A percentile compares a stretch with the other conserved stretches of the same genome.
These are phyloP conservation scores for Drosophila anceps DNA, from an alignment of 2,888 invertebrate species.

Conservation along the genomic window DNA sequence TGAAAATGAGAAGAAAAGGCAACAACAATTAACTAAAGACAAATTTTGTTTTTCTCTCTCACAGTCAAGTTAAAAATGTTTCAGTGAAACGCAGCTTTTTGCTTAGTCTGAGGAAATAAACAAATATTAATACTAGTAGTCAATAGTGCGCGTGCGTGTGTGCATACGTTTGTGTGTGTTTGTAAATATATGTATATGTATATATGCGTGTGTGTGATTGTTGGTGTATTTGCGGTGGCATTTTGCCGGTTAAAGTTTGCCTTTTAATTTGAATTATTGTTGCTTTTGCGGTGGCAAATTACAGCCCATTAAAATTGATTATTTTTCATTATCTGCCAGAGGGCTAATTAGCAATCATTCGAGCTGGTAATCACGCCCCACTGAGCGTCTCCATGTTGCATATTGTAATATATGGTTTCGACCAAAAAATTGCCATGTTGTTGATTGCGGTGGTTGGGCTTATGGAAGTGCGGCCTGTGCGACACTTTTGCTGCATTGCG, in stretches of 20 bases:
- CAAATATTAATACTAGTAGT: conserved; percentile 36
- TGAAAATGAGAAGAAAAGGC: conserved; percentile 27
- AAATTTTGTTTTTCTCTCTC: conserved; percentile 24
- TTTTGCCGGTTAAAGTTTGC: conserved; percentile 62
- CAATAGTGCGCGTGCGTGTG: conserved; percentile 5
- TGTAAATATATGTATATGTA: conserved; percentile 1
- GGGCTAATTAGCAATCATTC: conserved; percentile 27
- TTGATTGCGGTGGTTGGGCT: conserved; percentile 36
- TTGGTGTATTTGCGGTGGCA: conserved; percentile 43
- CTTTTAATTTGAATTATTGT: conserved; percentile 67
- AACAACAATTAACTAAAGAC: conserved; percentile 4
- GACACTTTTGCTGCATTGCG: conserved; percentile 51
- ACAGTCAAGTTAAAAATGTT: conserved; percentile 26
- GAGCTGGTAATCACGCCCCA: conserved; percentile 22
- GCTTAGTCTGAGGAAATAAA: conserved; percentile 53
- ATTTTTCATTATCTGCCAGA: conserved; percentile 63
- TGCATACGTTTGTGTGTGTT: neutral
- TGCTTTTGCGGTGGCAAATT: conserved; percentile 72
- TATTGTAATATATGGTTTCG: conserved; percentile 27
- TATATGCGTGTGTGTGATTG: conserved; percentile 16
- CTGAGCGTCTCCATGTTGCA: conserved; percentile 9
- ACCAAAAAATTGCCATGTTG: conserved; percentile 38
- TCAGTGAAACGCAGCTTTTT: conserved; percentile 58
- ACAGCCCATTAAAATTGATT: conserved; percentile 76
- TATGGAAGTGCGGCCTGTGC: conserved; percentile 21